Evolutionary conservation across 2,113 vertebrate species (phyloP).

Genomic region (Crotalus helleri): DNA sequence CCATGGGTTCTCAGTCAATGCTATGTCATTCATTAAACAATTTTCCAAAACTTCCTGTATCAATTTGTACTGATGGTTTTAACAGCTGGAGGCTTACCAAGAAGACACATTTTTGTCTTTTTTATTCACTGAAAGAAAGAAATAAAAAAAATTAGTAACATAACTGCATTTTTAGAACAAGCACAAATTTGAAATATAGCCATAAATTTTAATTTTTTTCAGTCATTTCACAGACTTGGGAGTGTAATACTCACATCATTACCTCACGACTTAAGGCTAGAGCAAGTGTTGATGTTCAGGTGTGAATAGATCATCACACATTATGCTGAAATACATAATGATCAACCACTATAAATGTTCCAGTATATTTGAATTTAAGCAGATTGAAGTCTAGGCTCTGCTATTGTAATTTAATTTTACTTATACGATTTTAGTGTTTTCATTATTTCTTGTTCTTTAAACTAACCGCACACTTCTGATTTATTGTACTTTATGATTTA

Average conservation of each 20-base stretch:
- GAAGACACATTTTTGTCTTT: background rate
- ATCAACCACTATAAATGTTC: background rate
- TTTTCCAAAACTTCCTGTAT: background rate
- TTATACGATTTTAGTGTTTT: background rate
- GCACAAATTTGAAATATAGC: background rate
- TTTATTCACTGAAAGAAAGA: background rate
- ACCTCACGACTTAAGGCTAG: background rate
- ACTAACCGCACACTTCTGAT: background rate
- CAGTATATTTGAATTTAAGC: background rate
- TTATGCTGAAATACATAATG: background rate
- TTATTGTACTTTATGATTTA: background rate
- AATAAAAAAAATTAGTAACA: background rate
- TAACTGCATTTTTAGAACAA: background rate
- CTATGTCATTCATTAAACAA: constrained; percentile 36
- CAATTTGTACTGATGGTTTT: background rate
- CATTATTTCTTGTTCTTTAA: background rate
- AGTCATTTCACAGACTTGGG: background rate
- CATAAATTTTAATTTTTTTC: background rate
- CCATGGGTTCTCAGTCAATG: constrained; percentile 51
- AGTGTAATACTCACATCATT: background rate
- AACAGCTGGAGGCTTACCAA: background rate
- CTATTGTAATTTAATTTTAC: background rate
- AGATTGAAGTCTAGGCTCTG: background rate
- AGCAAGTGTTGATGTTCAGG: background rate
- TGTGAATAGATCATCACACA: background rate